Evolutionary conservation across 2,797 vertebrate species (phyloP).

Genomic region (Eulemur coronatus): DNA sequence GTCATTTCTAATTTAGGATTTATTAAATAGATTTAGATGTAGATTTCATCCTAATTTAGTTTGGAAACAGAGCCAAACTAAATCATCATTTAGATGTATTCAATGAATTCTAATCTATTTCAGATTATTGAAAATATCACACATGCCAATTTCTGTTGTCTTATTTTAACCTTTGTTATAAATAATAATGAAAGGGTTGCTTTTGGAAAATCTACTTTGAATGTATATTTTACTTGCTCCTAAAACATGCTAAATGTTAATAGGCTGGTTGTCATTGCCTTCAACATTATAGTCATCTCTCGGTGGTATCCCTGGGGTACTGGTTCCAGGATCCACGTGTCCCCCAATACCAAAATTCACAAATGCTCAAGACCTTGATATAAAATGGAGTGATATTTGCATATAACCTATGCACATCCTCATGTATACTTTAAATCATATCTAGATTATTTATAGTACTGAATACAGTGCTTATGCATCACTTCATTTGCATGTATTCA

Average conservation of each 20-base stretch:
- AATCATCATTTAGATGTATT: neutral
- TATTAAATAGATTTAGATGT: neutral
- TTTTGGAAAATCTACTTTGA: constrained; percentile 16
- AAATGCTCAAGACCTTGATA: neutral
- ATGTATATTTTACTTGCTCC: neutral
- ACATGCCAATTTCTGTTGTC: neutral
- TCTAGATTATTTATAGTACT: neutral
- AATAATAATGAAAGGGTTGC: neutral
- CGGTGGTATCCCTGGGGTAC: neutral
- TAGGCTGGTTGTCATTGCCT: neutral
- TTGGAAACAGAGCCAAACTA: neutral
- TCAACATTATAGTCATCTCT: neutral
- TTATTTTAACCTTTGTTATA: neutral
- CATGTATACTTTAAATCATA: neutral
- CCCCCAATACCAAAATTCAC: neutral
- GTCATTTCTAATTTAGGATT: constrained; percentile 27
- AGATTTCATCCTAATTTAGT: constrained; percentile 25
- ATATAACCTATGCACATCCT: neutral
- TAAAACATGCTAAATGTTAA: neutral
- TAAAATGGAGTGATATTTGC: neutral
- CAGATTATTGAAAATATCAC: neutral
- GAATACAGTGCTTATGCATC: neutral
- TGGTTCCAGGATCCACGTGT: neutral
- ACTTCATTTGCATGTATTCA: neutral
- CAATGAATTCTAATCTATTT: constrained; percentile 31